Conservation (phyloP, 2,113 vertebrate genomes). For the Cariama cristata region DNA sequence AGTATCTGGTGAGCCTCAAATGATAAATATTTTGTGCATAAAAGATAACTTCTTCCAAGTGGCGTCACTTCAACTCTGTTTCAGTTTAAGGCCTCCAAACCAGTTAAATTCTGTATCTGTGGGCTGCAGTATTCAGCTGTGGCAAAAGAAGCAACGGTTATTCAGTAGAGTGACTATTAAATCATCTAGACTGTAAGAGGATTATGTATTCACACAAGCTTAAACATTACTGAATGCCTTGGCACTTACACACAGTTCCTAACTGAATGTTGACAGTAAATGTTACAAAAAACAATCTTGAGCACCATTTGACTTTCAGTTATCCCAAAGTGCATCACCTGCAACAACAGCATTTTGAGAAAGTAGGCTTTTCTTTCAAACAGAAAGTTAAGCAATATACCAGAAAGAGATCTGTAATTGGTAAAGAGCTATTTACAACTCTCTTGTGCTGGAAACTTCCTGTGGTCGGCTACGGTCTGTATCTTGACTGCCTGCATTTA, state of each 20-base stretch:
- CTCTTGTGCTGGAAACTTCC: neutral
- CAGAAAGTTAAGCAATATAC: neutral
- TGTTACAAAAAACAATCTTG: neutral
- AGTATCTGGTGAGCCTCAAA: slow-evolving; percentile 22
- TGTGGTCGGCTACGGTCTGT: neutral
- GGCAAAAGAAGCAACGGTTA: neutral
- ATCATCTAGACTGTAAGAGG: neutral
- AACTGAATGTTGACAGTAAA: neutral
- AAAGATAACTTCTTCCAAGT: slow-evolving; percentile 37
- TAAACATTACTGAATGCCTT: neutral
- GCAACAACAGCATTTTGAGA: neutral
- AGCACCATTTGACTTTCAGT: neutral
- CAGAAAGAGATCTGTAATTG: neutral
- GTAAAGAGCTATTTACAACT: neutral
- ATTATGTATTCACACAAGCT: slow-evolving; percentile 33
- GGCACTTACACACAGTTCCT: neutral
- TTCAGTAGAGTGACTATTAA: neutral
- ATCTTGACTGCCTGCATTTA: too few relatives aligned
- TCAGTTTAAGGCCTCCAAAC: neutral
- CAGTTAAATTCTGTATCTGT: neutral
- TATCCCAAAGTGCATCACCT: neutral
- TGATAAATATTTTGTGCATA: slow-evolving; percentile 58
- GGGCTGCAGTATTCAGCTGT: neutral
- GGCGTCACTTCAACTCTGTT: neutral
- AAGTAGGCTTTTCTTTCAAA: neutral